Evolutionary conservation across 2,113 vertebrate species (phyloP), one percentile per base, ranked within the genome.

Genomic region (Gavialis gangeticus): DNA sequence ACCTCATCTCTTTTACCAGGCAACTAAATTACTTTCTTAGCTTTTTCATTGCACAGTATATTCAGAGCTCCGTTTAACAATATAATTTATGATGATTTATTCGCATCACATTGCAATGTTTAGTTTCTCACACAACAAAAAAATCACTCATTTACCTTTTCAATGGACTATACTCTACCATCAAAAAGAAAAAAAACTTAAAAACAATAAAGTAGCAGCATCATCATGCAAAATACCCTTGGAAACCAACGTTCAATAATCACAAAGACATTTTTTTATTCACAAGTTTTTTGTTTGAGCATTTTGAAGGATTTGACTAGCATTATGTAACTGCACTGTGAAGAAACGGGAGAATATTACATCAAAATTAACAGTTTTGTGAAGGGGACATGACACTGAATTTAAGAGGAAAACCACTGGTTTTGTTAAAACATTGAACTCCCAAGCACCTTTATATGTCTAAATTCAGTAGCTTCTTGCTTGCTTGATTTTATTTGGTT

Each of bases 151-250:
- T 88, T 96, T 97, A 98, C 94, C 97, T 98, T 97, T 96, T 97
- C 97, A 98, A 96, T 94, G 96, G 93, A 98, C 97, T 98, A 98
- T 90, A 98, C 88, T 97, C 97, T 98, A 98, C 97, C 96, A 89
- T 95, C 96, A 98, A 97, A 98, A 93, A 85, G 89, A 46, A 96
- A 98, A 97, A 97, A 97, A 98, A 96, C 82, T 37, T 93, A 94
- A 97, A 98, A 96, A 97, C 96, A 97, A 81, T 95, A 96, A 92
- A 95, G 95, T 94, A 98, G 97, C 97, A 98, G 97, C 97, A 97
- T 97, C 97, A 95, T 97, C 98, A 98, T 98, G 98, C 98, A 98
- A 98, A 98, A 97, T 98, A 98, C 96, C 98, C 97, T 98, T 98
- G 97, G 94, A 97, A 98, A 97, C 95, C 97, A 97, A 97, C 93